A percentile compares a stretch with the other conserved stretches of the same genome.
phyloP scores from a whole-genome alignment of 2,797 vertebrate species.

The Bradypus variegatus region DNA sequence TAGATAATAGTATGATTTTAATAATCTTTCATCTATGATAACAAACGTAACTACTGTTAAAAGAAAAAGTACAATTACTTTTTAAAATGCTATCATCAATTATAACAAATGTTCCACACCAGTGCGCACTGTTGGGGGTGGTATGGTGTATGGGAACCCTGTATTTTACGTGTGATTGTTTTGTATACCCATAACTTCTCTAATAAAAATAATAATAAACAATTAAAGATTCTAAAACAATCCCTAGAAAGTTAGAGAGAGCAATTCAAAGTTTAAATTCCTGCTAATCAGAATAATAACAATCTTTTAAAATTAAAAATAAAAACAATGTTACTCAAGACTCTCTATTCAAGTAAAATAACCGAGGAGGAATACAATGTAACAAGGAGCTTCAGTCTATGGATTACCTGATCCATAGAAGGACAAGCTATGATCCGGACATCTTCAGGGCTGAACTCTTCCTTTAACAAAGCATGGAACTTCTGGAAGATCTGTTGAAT shows the following conservation, averaged over 20 bases:
- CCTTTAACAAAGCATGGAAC: constrained; percentile 88
- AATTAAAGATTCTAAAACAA: not conserved
- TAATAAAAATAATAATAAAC: not conserved
- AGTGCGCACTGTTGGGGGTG: too few relatives aligned
- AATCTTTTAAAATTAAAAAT: constrained; percentile 20
- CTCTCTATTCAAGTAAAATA: constrained; percentile 22
- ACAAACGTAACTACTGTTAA: too few relatives aligned
- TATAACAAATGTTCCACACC: too few relatives aligned
- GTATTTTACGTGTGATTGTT: too few relatives aligned
- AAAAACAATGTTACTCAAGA: constrained; percentile 4
- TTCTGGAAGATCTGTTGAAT: constrained; percentile 97
- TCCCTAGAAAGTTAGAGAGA: not conserved
- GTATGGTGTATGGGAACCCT: too few relatives aligned
- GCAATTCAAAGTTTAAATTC: constrained; percentile 21
- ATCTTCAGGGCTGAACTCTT: constrained; percentile 94
- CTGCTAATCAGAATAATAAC: constrained; percentile 22
- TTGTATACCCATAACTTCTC: too few relatives aligned
- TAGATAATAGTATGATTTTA: too few relatives aligned
- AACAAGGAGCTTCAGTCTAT: not conserved
- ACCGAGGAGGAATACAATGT: not conserved
- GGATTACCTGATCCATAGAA: constrained; percentile 83
- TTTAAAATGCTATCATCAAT: too few relatives aligned
- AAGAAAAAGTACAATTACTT: too few relatives aligned
- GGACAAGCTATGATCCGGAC: constrained; percentile 95
- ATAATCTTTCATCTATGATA: too few relatives aligned